A percentile compares a stretch with the other conserved stretches of the same genome.
Conservation (phyloP, 2,797 vertebrate species). For the Semaprochilodus insignis region DNA sequence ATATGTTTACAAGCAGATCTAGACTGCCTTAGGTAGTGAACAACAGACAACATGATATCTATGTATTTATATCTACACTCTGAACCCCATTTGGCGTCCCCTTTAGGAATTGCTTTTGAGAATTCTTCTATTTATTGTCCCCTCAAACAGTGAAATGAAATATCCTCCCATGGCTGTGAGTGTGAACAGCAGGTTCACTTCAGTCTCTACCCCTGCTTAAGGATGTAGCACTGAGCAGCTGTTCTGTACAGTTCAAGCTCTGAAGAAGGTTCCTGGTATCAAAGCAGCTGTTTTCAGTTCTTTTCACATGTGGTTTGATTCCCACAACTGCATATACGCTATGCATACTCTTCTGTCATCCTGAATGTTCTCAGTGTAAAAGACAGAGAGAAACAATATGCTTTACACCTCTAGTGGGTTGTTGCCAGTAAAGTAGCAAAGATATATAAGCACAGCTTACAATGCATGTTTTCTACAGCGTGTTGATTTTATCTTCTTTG, state of each 20-base stretch:
- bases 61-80: too few relatives aligned
- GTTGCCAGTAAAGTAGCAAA: background rate
- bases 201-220: background rate
- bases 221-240: background rate
- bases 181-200: background rate
- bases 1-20: too few relatives aligned
- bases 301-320: background rate
- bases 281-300: too few relatives aligned
- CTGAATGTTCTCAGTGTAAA: background rate
- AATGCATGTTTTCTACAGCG: background rate
- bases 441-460: constrained; percentile 2
- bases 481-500: constrained; percentile 20
- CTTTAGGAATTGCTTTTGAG: too few relatives aligned
- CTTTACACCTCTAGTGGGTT: background rate
- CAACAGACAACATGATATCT: too few relatives aligned
- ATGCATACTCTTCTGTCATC: background rate
- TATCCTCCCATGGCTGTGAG: background rate
- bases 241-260: background rate
- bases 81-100: too few relatives aligned
- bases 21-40: too few relatives aligned
- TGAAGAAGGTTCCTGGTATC: background rate
- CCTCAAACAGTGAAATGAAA: too few relatives aligned
- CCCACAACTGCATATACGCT: background rate
- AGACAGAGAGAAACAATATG: background rate
- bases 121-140: too few relatives aligned